These are phyloP conservation scores for Crocallis elinguaria DNA, from an alignment of 2,888 invertebrate genomes.

Conservation along the genomic window DNA sequence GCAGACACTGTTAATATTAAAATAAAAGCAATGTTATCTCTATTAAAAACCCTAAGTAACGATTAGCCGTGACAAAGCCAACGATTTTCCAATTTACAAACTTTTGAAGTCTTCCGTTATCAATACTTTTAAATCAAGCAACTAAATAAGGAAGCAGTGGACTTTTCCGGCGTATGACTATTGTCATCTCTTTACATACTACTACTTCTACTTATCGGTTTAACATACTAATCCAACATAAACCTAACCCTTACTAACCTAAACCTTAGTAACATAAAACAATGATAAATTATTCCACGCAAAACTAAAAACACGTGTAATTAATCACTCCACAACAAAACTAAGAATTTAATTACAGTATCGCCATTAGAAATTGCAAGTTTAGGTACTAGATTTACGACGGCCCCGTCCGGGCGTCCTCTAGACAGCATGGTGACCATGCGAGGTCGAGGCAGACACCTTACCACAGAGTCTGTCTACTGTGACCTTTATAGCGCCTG, in stretches of 20 bases:
- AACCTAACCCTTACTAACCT: not conserved
- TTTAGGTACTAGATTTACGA: constrained; percentile 42
- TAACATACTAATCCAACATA: no score
- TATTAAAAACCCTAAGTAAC: no score
- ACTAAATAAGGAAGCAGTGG: no score
- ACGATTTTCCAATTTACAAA: no score
- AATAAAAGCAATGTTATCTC: no score
- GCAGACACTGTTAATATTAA: no score
- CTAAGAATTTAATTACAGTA: constrained; percentile 26
- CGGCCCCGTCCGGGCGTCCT: constrained; percentile 59
- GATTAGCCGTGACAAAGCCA: no score
- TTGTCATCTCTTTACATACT: no score
- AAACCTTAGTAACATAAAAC: not conserved
- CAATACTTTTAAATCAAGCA: no score
- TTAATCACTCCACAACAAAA: constrained; percentile 27
- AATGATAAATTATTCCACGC: constrained; percentile 3
- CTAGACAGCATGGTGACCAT: constrained; percentile 68
- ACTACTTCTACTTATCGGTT: no score
- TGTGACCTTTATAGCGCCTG: constrained; percentile 12
- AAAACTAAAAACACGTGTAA: constrained; percentile 13
- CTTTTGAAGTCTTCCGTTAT: no score
- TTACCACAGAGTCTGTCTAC: constrained; percentile 44
- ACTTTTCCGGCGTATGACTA: no score
- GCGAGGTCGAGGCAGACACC: constrained; percentile 52
- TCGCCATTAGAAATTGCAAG: constrained; percentile 33